Evolutionary conservation across 35 echinoderm and acorn worm species (phyloP), one percentile per base, ranked within the genome.

Genomic region (Apostichopus parvimensis): DNA sequence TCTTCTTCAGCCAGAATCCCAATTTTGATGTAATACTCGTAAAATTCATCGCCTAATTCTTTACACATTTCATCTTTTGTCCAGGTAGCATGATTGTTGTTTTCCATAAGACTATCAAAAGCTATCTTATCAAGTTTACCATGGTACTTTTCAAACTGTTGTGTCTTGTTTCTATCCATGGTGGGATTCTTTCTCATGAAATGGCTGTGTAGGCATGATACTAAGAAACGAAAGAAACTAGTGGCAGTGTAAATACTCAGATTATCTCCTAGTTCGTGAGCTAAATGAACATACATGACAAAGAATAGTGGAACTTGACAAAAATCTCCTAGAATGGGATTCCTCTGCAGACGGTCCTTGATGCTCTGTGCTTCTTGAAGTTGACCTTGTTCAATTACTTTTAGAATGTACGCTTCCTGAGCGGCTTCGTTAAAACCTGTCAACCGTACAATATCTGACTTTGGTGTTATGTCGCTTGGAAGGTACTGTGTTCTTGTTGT

Each of bases 41-140:
- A 83, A 23, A 83, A 83, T 2, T 56, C 53, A 5, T 83, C 23
- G 5, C 80, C 80, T 7, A 83, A n/a, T 58, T 83, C 52, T 2
- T 14, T 13, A 57, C 80, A 57, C 5, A 83, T 18, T 56, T 56
- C 53, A 18, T 57, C 54, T 23, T 10, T 83, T 83, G 13, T 57
- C 80, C 80, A 83, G 10, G 18, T 54, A n/a, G 18, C 57, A 11
- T 58, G 24, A n/a, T 57, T n/a, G 45, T 57, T n/a, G 7, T 58
- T 58, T 57, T 83, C 9, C 7, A 55, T 12, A 14, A 83, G 80
- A 23, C 80, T 58, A 20, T 83, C 80, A 13, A 57, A 83, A 4
- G 80, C 80, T 55, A 83, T 20, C 57, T 83, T 83, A 58, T 83
- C 80, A 57, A 83, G 80, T 83, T 58, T 83, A 7, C 22, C 54